phyloP scores from a whole-genome alignment of 1,140 invertebrate species.

The Tetranychus cinnabarinus region DNA sequence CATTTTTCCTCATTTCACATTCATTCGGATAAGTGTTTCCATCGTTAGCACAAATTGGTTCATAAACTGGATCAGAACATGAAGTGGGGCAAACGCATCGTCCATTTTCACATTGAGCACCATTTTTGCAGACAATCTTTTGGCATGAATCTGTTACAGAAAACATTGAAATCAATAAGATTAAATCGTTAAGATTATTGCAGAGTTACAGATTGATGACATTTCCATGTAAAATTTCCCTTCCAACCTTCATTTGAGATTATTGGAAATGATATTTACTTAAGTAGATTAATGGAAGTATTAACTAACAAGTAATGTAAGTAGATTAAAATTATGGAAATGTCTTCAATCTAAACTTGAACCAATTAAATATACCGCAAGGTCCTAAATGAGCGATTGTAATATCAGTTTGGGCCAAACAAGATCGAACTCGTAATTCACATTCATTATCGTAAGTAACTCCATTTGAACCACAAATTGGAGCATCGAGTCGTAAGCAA shows the following conservation, averaged over 20 bases:
- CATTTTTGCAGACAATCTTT: conserved; percentile 47
- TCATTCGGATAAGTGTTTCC: conserved; percentile 46
- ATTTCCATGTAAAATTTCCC: too few relatives aligned
- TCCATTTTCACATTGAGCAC: conserved; percentile 51
- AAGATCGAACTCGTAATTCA: conserved; percentile 25
- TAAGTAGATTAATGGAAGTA: too few relatives aligned
- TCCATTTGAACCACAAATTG: conserved; percentile 60
- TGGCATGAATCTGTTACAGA: conserved; percentile 27
- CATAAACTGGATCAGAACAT: conserved; percentile 26
- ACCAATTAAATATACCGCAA: conserved; percentile 41
- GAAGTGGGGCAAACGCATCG: conserved; percentile 55
- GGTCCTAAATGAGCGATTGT: conserved; percentile 47
- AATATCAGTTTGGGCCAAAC: conserved; percentile 49
- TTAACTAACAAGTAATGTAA: too few relatives aligned
- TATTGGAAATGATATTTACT: too few relatives aligned
- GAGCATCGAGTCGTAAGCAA: conserved; percentile 18
- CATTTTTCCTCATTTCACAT: conserved; percentile 37
- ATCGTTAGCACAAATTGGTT: conserved; percentile 56
- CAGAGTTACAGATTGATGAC: too few relatives aligned
- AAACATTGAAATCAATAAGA: neutral
- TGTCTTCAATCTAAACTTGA: neutral
- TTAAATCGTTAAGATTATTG: too few relatives aligned
- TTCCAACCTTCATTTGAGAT: too few relatives aligned
- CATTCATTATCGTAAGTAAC: conserved; percentile 47
- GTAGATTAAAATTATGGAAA: too few relatives aligned